A percentile compares a stretch with the other conserved stretches of the same genome.
phyloP scores from a whole-genome alignment of 2,113 vertebrate species.

The Bothrops jararaca region DNA sequence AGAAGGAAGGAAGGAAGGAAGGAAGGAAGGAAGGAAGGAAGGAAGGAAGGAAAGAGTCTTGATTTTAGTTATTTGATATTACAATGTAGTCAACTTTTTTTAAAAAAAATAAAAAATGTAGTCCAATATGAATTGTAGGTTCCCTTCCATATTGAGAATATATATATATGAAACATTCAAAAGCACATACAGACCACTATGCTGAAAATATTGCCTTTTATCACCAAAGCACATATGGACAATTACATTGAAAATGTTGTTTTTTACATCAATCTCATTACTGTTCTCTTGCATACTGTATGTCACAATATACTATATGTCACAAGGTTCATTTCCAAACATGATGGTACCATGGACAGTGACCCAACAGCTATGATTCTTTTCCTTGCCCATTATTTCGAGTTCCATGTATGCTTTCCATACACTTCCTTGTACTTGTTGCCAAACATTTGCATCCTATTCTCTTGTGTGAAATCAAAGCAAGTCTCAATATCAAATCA shows the following conservation, averaged over 20 bases:
- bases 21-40: conserved; percentile 8
- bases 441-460: neutral
- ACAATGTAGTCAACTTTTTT: neutral
- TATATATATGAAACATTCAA: neutral
- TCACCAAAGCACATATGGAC: neutral
- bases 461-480: neutral
- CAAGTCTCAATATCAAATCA: neutral
- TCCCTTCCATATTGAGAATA: conserved; percentile 10
- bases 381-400: neutral
- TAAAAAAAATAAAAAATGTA: neutral
- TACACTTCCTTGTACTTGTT: neutral
- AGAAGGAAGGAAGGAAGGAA: neutral
- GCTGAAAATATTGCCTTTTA: neutral
- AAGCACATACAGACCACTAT: neutral
- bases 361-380: neutral
- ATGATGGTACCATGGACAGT: neutral
- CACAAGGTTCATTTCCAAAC: neutral
- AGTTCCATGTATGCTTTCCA: neutral
- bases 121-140: neutral
- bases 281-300: neutral
- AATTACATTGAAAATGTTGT: neutral
- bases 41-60: neutral
- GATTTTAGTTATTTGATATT: neutral
- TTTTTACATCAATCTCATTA: neutral
- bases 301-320: neutral